A percentile compares a stretch with the other conserved stretches of the same genome.
Evolutionary conservation across 2,113 vertebrate species (phyloP).

Genomic region (Cephalophus harveyi): DNA sequence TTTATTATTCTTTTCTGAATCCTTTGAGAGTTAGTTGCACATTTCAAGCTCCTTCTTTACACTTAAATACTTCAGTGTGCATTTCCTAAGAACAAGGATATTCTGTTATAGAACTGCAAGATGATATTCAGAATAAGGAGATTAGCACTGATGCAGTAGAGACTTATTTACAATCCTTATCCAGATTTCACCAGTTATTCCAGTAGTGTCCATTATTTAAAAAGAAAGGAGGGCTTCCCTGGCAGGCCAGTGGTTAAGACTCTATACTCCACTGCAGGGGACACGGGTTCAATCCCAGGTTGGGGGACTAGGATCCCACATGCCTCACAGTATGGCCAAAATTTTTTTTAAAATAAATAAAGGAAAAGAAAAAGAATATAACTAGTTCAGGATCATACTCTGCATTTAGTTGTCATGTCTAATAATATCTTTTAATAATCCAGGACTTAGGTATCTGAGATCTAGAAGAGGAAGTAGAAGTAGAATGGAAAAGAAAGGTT

Average conservation of each 20-base stretch:
- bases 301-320: not conserved
- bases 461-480: not conserved
- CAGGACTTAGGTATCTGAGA: not conserved
- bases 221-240: not conserved
- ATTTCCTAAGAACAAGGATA: not conserved
- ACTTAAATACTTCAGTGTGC: not conserved
- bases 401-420: not conserved
- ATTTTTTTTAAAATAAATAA: not conserved
- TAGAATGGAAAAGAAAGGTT: not conserved
- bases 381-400: not conserved
- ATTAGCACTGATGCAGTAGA: not conserved
- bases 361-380: not conserved
- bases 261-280: not conserved
- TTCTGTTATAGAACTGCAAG: not conserved
- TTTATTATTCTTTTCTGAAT: not conserved
- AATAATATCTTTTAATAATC: not conserved
- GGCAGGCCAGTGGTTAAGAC: not conserved
- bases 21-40: not conserved
- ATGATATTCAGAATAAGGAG: not conserved
- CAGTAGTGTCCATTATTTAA: not conserved
- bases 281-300: not conserved
- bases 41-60: not conserved
- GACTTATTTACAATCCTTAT: not conserved
- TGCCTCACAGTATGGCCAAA: not conserved
- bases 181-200: not conserved